Evolutionary conservation across 2,888 invertebrate genomes (phyloP), one percentile per base, ranked within the genome.

Genomic region (Erebia palarica): DNA sequence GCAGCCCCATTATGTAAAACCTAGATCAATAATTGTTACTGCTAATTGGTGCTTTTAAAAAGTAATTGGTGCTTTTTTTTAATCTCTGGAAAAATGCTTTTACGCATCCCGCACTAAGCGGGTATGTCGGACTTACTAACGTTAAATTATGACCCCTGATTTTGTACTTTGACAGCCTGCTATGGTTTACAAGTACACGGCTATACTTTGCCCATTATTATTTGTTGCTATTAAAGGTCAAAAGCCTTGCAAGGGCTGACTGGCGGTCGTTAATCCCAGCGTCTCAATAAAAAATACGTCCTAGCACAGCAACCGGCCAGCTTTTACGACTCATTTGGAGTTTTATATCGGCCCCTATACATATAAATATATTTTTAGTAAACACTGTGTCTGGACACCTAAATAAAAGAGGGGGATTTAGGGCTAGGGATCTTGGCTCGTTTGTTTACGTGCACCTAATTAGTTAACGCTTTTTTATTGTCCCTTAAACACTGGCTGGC

Each of bases 271-370:
- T 89, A 90, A 90, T 78, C 78, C 77, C 79, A 72, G 83, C 79
- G 78, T 86, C 86, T 84, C 84, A 85, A 88, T 90, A 91, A 91
- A 91, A 90, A 84, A 82, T 80, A 81, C 63, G 47, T 84, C 83
- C 84, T 82, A 83, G 82, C 80, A 73, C 77, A 78, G 79, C 81
- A 82, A 81, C 82, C 78, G 82, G 81, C 78, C 76, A 21, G 21
- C 73, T 81, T 89, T 91, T 90, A 90, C 83, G 89, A 86, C 78
- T 79, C 83, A 82, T 85, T 85, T 79, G 79, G 75, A 80, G 78
- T 85, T 86, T 88, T 86, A 87, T 86, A 86, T 82, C 85, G 78
- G 78, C 47, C 75, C 27, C 75, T 77, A 78, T 79, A 78, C 77
- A 76, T 77, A 75, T 78, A 77, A 77, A 78, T 76, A 77, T 77